Conservation (phyloP, 2,113 vertebrate genomes). For the Coryphaenoides rupestris region DNA sequence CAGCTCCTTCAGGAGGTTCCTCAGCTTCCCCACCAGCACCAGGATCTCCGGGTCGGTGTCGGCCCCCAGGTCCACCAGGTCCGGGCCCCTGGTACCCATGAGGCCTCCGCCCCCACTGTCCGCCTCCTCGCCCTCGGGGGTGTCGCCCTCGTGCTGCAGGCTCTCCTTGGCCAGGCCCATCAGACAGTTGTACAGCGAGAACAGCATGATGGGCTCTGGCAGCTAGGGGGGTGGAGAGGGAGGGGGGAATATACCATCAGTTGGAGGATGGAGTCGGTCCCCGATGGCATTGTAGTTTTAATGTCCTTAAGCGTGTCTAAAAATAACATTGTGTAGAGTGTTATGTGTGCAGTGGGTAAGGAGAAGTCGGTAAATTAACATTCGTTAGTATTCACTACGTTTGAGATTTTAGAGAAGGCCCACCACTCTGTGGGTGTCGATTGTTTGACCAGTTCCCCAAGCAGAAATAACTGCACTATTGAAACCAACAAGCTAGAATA, state of each 20-base stretch:
- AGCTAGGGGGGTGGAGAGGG: slow-evolving; percentile 69
- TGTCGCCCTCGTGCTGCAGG: slow-evolving; percentile 65
- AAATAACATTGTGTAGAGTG: too few relatives aligned
- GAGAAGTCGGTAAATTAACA: too few relatives aligned
- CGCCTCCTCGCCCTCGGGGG: slow-evolving; percentile 44
- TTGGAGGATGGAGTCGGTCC: too few relatives aligned
- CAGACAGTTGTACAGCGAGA: slow-evolving; percentile 86
- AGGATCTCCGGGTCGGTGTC: slow-evolving; percentile 70
- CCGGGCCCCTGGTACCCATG: slow-evolving; percentile 50
- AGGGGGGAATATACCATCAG: background rate
- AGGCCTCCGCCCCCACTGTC: slow-evolving; percentile 29
- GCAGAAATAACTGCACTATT: too few relatives aligned
- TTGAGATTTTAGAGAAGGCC: too few relatives aligned
- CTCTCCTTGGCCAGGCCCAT: slow-evolving; percentile 96
- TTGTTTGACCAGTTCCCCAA: too few relatives aligned
- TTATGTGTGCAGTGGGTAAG: too few relatives aligned
- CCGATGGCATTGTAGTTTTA: too few relatives aligned
- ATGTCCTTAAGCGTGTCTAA: too few relatives aligned
- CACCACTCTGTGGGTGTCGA: too few relatives aligned
- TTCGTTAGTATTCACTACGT: too few relatives aligned
- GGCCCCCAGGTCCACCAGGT: slow-evolving; percentile 70
- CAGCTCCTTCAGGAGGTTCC: slow-evolving; percentile 79
- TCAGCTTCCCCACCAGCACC: slow-evolving; percentile 76
- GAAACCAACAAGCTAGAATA: too few relatives aligned
- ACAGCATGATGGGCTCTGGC: slow-evolving; percentile 90